Evolutionary conservation across 2,113 vertebrate genomes (phyloP), one percentile per base, ranked within the genome.

Genomic region (Spea multiplicata): DNA sequence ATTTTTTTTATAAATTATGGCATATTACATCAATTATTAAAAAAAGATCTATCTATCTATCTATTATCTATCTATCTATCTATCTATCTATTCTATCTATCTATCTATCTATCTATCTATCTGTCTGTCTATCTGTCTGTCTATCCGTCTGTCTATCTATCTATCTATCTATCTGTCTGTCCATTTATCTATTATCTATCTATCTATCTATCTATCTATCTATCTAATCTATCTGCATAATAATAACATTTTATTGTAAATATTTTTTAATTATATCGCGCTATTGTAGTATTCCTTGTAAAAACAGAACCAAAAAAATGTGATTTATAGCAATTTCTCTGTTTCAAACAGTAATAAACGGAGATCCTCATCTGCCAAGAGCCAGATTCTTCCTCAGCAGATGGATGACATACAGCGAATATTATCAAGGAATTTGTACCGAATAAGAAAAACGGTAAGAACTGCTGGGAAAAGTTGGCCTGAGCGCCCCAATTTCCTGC

Each of bases 371-470:
- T 61, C 64, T 84, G 66, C 86, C 82, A 61, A 84, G 84, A 84
- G 87, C 82, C 0, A 66, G 47, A 78, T 81, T 4, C 1, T 82
- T 78, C 71, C 66, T 1, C 73, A 84, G 4, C 62, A 86, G 83
- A 87, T 94, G 88, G 89, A 93, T 81, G 92, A 91, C 57, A 93
- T 94, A 81, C 87, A 93, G 74, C 87, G 90, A 16, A 94, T 94
- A 7, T 73, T 96, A 83, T 89, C 90, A 3, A 92, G 86, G 83
- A 93, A 92, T 84, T 89, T 96, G 73, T 93, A 93, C 75, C 88
- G 86, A 77, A 92, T 93, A 70, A 90, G 90, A 85, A 94, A 88
- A 83, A 92, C 87, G 88, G 93, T 91, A 88, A 68, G 61, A 48
- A 75, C 46, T 68, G 61, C 69, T 70, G 8, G 30, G 10, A 30